Base-by-base conservation (phyloP, 2,113 vertebrate genomes). In the Lasiurus cinereus region DNA sequence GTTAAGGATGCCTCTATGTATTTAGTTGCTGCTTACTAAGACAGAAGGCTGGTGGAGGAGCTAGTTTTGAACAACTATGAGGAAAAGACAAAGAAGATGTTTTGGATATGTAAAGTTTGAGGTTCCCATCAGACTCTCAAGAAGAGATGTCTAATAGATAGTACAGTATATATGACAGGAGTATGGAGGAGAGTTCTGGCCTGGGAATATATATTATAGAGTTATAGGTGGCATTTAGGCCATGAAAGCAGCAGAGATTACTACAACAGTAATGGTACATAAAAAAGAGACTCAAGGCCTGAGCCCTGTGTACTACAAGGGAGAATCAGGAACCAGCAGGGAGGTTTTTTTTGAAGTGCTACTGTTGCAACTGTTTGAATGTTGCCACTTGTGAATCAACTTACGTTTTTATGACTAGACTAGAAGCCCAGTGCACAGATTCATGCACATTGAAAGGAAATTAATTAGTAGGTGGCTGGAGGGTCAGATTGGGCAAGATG, bases 331-430 rank as follows among this genome's bases (percentile, higher is more conserved):
- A 62, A 46, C 22, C 22, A 94, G 59, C 29, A 90, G 84, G 29
- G 59, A 89, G 33, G 33, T 54, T 22, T 29, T 22, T 22, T 33
- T 69, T 43, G 67, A 85, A 36, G 18, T 31, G 27, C 31, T 72
- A 74, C 21, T 77, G 3, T 70, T 94, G 67, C 78, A 70, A 39
- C 83, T 95, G 52, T 80, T 89, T 94, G 91, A 94, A 70, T 72
- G 46, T 77, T 74, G 64, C 83, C 80, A 54, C 77, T 31, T 22
- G 2, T 78, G 90, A 79, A 85, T 62, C 29, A 33, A 78, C 29
- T 80, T 48, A 91, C 93, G 11, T 48, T 19, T 78, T 54, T 62
- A 69, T 0, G 0, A 91, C 2, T 2, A 36, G 22, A 59, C 22
- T 59, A 24, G 22, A 24, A 22, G 56, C 56, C 9, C 56, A 10